Evolutionary conservation across 2,113 vertebrate species (phyloP).

Genomic region (Pithys albifrons): DNA sequence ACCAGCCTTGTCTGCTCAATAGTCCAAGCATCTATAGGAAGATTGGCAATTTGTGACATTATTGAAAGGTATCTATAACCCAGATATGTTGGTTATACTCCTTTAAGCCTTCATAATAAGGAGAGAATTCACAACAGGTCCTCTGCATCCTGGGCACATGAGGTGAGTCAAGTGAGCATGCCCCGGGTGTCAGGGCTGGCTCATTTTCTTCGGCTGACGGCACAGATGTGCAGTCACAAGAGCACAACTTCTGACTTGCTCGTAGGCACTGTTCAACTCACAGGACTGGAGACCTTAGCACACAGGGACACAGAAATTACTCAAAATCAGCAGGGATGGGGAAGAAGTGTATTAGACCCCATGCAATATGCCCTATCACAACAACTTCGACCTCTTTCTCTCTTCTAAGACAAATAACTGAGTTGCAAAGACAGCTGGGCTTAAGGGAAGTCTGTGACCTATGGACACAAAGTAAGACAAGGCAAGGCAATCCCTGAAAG

Average conservation of each 20-base stretch:
- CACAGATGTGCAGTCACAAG: neutral
- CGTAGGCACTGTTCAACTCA: neutral
- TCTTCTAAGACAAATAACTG: neutral
- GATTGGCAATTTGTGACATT: fast-evolving
- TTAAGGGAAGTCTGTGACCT: neutral
- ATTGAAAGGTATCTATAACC: neutral
- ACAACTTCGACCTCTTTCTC: neutral
- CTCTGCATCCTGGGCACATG: neutral
- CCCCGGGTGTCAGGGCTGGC: neutral
- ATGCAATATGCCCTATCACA: neutral
- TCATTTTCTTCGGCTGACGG: neutral
- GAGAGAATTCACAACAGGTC: neutral
- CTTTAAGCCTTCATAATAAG: neutral
- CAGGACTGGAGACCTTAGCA: neutral
- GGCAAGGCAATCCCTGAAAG: neutral
- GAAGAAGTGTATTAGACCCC: neutral
- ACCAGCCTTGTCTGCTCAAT: neutral
- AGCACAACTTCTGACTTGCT: neutral
- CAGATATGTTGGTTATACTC: neutral
- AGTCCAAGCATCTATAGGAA: neutral
- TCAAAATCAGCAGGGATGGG: neutral
- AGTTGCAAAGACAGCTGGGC: neutral
- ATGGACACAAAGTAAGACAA: neutral
- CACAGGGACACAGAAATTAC: neutral
- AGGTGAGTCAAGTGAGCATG: neutral